Evolutionary conservation across 2,113 vertebrate genomes (phyloP).

Genomic region (Anthoscopus minutus): DNA sequence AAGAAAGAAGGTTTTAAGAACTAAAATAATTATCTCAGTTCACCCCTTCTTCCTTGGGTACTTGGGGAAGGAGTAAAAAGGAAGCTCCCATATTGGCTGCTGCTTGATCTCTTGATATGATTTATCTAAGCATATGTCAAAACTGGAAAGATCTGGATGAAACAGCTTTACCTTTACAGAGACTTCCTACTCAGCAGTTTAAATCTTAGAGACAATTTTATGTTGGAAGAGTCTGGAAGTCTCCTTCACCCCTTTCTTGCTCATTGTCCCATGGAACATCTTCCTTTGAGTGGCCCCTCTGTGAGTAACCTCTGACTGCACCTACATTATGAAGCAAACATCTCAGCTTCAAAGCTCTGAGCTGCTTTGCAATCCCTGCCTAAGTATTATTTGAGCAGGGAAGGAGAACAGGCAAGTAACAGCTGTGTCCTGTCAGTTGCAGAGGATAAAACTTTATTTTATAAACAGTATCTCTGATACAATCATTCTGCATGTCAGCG

Average conservation of each 20-base stretch:
- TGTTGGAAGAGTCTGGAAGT: background rate
- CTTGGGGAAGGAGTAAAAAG: background rate
- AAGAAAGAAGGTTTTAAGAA: background rate
- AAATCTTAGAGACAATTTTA: background rate
- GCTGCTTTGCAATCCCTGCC: background rate
- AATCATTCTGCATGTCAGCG: background rate
- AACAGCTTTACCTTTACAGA: background rate
- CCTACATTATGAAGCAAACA: background rate
- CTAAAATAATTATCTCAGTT: background rate
- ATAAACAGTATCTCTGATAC: background rate
- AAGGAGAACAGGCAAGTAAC: background rate
- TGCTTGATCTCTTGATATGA: background rate
- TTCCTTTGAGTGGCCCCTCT: background rate
- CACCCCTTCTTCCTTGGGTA: fast-evolving
- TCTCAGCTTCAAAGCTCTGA: background rate
- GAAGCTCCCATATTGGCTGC: background rate
- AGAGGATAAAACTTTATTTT: background rate
- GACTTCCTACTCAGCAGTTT: background rate
- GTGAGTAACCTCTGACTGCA: background rate
- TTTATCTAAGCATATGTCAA: background rate
- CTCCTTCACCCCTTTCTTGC: background rate
- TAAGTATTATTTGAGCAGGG: background rate
- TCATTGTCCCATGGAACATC: background rate
- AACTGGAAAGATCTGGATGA: background rate
- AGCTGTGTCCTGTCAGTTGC: background rate